Conservation (phyloP, 2,888 invertebrate genomes). For the Lasioglossum morio region DNA sequence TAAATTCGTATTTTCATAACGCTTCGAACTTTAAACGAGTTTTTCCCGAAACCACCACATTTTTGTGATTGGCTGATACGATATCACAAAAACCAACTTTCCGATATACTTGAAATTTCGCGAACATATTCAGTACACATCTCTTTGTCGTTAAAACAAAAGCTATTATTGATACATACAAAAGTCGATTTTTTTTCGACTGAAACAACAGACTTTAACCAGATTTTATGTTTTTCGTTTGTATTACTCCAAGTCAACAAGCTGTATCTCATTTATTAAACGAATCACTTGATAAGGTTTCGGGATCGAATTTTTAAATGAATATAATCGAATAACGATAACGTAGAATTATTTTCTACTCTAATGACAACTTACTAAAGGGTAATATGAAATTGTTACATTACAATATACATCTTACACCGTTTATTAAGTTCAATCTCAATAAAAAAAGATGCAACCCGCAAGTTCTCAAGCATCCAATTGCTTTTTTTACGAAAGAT, state of each 20-base stretch:
- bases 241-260: neutral
- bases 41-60: neutral
- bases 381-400: too few relatives aligned
- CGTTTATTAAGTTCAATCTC: neutral
- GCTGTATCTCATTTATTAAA: neutral
- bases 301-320: neutral
- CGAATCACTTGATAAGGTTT: neutral
- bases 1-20: conserved; percentile 4
- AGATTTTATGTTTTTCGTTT: neutral
- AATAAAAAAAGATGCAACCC: neutral
- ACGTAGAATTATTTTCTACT: neutral
- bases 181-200: neutral
- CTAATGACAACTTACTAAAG: neutral
- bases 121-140: neutral
- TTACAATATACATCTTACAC: too few relatives aligned
- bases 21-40: neutral
- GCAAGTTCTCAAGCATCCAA: neutral
- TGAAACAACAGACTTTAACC: neutral
- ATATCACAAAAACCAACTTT: neutral
- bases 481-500: neutral
- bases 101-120: neutral
- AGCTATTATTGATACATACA: neutral
- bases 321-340: neutral
- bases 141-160: neutral
- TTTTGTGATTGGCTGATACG: neutral